phyloP scores from a whole-genome alignment of 2,888 invertebrate genomes.

The Ophion ellenae region DNA sequence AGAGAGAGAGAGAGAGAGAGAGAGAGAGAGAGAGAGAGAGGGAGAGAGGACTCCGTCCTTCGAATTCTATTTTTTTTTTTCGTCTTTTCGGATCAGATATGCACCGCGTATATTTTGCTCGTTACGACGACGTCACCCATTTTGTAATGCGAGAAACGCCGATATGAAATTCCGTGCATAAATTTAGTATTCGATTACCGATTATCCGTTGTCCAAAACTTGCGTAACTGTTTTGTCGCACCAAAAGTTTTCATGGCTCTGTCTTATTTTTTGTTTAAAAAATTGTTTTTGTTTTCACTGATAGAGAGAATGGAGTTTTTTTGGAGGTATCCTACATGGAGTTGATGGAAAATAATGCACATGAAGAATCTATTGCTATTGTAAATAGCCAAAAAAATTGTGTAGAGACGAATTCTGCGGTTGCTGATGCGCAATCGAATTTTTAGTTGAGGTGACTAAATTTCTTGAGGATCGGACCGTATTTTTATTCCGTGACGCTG shows the following conservation, averaged over 20 bases:
- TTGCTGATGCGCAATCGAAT: neutral
- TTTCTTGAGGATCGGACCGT: neutral
- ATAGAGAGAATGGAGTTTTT: neutral
- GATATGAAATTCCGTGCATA: neutral
- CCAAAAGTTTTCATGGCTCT: too few relatives aligned
- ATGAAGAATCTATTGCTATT: too few relatives aligned
- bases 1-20: constrained; percentile 61
- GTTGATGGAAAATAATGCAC: too few relatives aligned
- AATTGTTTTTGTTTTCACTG: neutral
- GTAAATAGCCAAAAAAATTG: too few relatives aligned
- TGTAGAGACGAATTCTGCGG: too few relatives aligned
- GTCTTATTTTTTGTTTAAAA: too few relatives aligned
- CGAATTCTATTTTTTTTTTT: constrained; percentile 45
- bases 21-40: constrained; percentile 59
- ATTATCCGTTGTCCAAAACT: constrained; percentile 7
- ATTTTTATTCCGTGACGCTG: neutral
- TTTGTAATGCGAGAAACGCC: constrained; percentile 18
- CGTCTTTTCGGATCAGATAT: constrained; percentile 51
- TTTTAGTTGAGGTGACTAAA: neutral
- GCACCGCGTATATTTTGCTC: constrained; percentile 52
- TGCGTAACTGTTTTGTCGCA: constrained; percentile 10
- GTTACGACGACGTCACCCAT: constrained; percentile 29
- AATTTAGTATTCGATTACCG: constrained; percentile 24
- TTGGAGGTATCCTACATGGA: too few relatives aligned
- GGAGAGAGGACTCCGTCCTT: constrained; percentile 32